Evolutionary conservation across 1,140 invertebrate genomes (phyloP).

Genomic region (Oncopodura yosiiana): DNA sequence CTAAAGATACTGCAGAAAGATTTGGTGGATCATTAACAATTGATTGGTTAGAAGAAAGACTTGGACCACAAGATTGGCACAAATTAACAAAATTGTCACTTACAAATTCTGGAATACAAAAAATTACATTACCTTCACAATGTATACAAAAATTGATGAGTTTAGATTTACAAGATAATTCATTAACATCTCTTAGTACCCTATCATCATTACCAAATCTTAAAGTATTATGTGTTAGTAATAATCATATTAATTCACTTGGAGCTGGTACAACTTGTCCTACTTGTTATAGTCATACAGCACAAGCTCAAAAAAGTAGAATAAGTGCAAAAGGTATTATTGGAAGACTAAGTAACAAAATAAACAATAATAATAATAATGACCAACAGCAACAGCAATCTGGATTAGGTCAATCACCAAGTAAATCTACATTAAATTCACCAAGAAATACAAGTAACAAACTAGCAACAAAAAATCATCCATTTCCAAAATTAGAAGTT

Average conservation of each 20-base stretch:
- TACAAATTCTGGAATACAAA: constrained; percentile 11
- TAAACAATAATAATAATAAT: constrained; percentile 3
- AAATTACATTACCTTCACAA: constrained; percentile 11
- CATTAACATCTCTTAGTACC: constrained; percentile 9
- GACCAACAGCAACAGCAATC: constrained; percentile 1
- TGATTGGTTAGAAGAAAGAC: constrained; percentile 23
- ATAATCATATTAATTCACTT: constrained; percentile 18
- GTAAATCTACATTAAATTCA: neutral
- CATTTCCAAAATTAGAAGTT: constrained; percentile 26
- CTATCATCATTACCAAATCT: constrained; percentile 19
- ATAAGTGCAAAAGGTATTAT: neutral
- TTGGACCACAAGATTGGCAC: constrained; percentile 5
- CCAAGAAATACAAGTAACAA: neutral
- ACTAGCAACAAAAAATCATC: constrained; percentile 1
- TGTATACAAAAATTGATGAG: constrained; percentile 14
- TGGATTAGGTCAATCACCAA: neutral
- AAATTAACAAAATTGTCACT: constrained; percentile 19
- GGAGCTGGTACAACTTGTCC: constrained; percentile 21
- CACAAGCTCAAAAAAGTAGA: constrained; percentile 5
- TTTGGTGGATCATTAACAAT: constrained; percentile 14
- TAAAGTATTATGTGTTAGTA: constrained; percentile 23
- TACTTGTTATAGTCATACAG: constrained; percentile 18
- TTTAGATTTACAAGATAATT: constrained; percentile 20
- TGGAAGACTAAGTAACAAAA: no score
- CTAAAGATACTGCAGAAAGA: neutral